Evolutionary conservation across 2,888 invertebrate species (phyloP), one percentile per base, ranked within the genome.

Genomic region (Caenorhabditis sulstoni): DNA sequence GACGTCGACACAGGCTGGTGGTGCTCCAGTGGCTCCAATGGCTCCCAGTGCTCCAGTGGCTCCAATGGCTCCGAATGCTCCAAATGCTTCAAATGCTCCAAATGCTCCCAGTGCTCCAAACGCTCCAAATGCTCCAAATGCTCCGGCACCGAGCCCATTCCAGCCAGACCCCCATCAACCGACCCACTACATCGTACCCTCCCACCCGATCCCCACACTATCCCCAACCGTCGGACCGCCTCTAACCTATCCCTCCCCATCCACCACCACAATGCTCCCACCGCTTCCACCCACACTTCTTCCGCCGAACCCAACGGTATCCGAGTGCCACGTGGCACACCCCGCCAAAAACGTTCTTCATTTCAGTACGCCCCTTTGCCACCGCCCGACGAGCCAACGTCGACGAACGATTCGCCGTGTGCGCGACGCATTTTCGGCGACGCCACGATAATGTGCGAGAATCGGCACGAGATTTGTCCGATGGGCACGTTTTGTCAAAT

Each of bases 401-500:
- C n/a, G n/a, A n/a, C n/a, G 47, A 59, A 71, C 16, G 81, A 66
- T 8, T 84, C 84, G 1, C 84, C 84, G 12, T 84, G 84, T 47
- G 66, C 44, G 16, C 58, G 67, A 16, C 76, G 66, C 1, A 50
- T 84, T 12, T 73, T 66, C 55, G 81, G 78, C 16, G 81, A 82
- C 29, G 81, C 81, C 0, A 79, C 81, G 0, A 84, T 84, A 12
- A 81, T 83, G 81, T 85, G 85, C 29, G 81, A 79, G 16, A 44
- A 52, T 20, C 45, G 61, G 3, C 73, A 61, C 9, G 75, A 75
- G n/a, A 53, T 67, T 11, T 86, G 86, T 61, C 83, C 86, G 8
- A 55, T 59, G 16, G 79, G 79, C 18, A 81, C 82, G 4, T 86
- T 84, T 55, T 86, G 86, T 61, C 86, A 80, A 64, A 75, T 83